Evolutionary conservation across 2,113 vertebrate species (phyloP), one percentile per base, ranked within the genome.

Genomic region (Corydoras sp.): DNA sequence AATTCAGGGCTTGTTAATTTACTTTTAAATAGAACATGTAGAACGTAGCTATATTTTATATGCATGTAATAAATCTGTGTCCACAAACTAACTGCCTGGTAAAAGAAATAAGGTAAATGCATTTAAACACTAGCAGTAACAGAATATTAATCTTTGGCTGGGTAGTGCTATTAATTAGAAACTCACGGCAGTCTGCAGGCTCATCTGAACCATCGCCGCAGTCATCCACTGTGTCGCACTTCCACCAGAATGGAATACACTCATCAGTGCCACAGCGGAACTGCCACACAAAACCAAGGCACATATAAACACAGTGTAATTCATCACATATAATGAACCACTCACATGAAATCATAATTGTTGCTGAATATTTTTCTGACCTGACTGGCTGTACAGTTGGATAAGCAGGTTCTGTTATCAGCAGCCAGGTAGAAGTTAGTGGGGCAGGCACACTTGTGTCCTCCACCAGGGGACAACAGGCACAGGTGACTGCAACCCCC

Each of bases 241-340:
- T 99, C 97, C 97, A 99, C 97, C 97, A 99, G 79, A 99, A 98
- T 0, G 97, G 97, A 80, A 99, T 98, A 61, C 97, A 99, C 85
- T 99, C 97, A 77, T 98, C 96, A 4, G 96, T 98, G 73, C 93
- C 96, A 73, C 97, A 99, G 59, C 94, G 95, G 80, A 99, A 99
- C 97, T 99, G 58, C 65, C 62, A 54, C 3, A 76, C 9, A 55
- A 49, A 60, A 31, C 35, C 35, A 43, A 43, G 35, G 35, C 35
- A 43, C 7, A 43, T 5, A 43, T 43, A 43, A 43, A 43, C 35
- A 43, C 4, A 43, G 35, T 24, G 18, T 43, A 43, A 8, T 43
- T 43, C 35, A 43, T 43, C 35, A 43, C 35, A 43, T 43, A 43
- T 43, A 43, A 43, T 43, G 35, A 43, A 43, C 35, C 35, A 43